Percentiles rank a stretch among this genome's conserved stretches.
Evolutionary conservation across 2,797 vertebrate genomes (phyloP).

Genomic region (Scyliorhinus canicula): DNA sequence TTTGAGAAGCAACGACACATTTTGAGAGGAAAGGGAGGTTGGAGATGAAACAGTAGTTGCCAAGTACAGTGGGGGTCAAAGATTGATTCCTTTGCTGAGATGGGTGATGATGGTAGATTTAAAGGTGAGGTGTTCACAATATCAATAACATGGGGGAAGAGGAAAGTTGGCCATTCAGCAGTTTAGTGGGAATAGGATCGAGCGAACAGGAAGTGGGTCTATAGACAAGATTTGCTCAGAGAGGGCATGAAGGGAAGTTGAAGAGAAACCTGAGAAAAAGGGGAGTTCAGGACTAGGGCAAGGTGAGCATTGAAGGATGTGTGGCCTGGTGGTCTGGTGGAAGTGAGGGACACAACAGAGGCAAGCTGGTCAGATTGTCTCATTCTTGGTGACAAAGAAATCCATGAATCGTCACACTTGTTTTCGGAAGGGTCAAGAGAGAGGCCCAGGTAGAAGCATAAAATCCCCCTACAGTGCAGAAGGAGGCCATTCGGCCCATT

Average conservation of each 20-base stretch:
- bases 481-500: too few relatives aligned
- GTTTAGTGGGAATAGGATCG: background rate
- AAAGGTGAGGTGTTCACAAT: background rate
- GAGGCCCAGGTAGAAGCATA: too few relatives aligned
- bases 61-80: too few relatives aligned
- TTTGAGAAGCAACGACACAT: background rate
- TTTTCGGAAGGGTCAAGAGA: background rate
- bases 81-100: background rate
- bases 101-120: background rate
- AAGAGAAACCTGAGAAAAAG: background rate
- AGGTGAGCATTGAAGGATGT: background rate
- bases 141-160: background rate
- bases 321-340: background rate
- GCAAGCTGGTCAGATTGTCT: background rate
- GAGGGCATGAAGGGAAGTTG: background rate
- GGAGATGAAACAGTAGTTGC: background rate
- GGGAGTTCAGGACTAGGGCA: background rate
- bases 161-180: background rate
- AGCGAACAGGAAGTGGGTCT: background rate
- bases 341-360: background rate
- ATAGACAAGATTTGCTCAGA: background rate
- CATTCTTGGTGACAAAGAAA: background rate
- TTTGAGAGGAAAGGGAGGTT: background rate
- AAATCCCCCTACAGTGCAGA: too few relatives aligned
- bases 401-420: background rate